Conservation (phyloP, 2,797 vertebrate species). For the Arvicola amphibius region DNA sequence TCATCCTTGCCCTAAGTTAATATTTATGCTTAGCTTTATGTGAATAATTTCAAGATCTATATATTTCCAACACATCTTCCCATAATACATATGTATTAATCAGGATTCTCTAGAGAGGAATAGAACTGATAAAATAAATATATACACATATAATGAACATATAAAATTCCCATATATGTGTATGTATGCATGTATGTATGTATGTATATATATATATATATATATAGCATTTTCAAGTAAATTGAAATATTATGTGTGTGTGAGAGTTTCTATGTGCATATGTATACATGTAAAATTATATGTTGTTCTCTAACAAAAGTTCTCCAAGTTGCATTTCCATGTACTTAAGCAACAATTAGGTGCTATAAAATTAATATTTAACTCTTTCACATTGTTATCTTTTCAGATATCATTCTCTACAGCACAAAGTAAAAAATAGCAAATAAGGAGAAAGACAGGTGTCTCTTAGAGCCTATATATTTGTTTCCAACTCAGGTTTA, state of each 20-base stretch:
- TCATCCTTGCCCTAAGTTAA: not conserved
- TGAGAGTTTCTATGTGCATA: too few species aligned
- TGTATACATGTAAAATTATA: not conserved
- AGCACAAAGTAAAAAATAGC: not conserved
- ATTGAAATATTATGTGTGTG: not conserved
- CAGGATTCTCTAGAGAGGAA: not conserved
- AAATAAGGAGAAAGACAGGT: not conserved
- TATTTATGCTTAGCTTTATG: not conserved
- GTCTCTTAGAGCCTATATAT: not conserved
- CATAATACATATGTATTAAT: not conserved
- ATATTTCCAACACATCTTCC: not conserved
- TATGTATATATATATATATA: too few species aligned
- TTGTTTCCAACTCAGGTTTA: not conserved
- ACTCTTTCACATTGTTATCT: not conserved
- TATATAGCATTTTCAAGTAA: not conserved
- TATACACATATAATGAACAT: not conserved
- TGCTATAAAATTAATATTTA: not conserved
- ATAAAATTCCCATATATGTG: not conserved
- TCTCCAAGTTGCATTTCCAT: not conserved
- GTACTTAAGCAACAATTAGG: not conserved
- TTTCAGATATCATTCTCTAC: not conserved
- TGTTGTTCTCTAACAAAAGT: not conserved
- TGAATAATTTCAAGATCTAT: not conserved
- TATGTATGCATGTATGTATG: not conserved
- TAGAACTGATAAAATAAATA: not conserved